Conservation (phyloP, 2,797 vertebrate genomes). For the Phoebastria nigripes region DNA sequence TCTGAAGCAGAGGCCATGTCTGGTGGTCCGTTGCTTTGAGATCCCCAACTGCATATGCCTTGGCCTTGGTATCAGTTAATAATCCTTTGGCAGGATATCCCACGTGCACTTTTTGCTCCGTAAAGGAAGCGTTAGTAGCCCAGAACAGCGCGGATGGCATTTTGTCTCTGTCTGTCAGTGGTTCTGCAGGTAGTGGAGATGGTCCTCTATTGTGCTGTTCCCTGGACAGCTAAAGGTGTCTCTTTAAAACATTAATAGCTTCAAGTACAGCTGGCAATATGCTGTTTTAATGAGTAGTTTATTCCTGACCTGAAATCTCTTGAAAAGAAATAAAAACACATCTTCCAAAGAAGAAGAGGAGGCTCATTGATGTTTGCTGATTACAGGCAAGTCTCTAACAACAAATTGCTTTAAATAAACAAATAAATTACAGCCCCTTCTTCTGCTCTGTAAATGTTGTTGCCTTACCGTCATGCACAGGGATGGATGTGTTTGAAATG, state of each 20-base stretch:
- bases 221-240: background rate
- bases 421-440: background rate
- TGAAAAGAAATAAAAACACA: background rate
- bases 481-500: background rate
- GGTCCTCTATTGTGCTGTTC: background rate
- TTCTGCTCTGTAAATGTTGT: background rate
- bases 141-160: fast-evolving
- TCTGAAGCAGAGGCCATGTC: background rate
- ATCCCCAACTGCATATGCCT: background rate
- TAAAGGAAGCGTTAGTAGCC: background rate
- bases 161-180: background rate
- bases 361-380: background rate
- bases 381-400: background rate
- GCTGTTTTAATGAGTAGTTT: background rate
- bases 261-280: background rate
- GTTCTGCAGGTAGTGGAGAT: background rate
- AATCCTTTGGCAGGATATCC: background rate
- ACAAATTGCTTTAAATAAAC: background rate
- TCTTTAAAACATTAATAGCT: background rate
- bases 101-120: background rate
- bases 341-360: background rate
- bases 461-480: fast-evolving
- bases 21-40: background rate
- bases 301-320: background rate
- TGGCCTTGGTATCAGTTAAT: background rate